phyloP scores from a whole-genome alignment of 2,113 vertebrate genomes.

The Panthera uncia region DNA sequence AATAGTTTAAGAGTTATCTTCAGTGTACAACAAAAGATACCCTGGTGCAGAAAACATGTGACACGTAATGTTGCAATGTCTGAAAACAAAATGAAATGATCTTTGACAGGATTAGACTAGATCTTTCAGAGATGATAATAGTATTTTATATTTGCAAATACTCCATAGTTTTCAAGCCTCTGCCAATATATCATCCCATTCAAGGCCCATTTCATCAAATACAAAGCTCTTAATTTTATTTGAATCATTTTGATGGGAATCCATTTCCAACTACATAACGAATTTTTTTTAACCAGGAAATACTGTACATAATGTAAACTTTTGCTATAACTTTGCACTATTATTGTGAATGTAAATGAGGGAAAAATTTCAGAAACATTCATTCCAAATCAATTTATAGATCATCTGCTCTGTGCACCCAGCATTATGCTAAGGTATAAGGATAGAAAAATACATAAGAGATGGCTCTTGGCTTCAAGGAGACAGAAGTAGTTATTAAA shows the following conservation, averaged over 20 bases:
- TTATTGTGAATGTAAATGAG: neutral
- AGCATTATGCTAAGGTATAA: neutral
- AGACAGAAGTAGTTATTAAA: neutral
- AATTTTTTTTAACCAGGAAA: slow-evolving; percentile 13
- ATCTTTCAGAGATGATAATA: neutral
- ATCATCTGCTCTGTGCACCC: neutral
- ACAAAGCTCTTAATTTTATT: neutral
- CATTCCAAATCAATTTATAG: neutral
- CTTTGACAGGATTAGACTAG: neutral
- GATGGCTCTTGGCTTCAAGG: neutral
- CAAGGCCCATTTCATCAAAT: neutral
- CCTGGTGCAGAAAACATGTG: neutral
- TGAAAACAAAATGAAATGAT: slow-evolving; percentile 27
- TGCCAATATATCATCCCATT: neutral
- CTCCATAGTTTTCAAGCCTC: neutral
- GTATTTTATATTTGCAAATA: neutral
- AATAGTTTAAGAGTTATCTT: neutral
- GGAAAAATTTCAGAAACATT: neutral
- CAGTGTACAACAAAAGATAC: neutral
- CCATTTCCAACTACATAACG: neutral
- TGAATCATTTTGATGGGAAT: neutral
- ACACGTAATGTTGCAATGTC: neutral
- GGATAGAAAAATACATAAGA: neutral
- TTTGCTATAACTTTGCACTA: neutral
- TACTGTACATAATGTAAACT: neutral